Evolutionary conservation across 2,113 vertebrate species (phyloP).

Genomic region (Hemicordylus capensis): DNA sequence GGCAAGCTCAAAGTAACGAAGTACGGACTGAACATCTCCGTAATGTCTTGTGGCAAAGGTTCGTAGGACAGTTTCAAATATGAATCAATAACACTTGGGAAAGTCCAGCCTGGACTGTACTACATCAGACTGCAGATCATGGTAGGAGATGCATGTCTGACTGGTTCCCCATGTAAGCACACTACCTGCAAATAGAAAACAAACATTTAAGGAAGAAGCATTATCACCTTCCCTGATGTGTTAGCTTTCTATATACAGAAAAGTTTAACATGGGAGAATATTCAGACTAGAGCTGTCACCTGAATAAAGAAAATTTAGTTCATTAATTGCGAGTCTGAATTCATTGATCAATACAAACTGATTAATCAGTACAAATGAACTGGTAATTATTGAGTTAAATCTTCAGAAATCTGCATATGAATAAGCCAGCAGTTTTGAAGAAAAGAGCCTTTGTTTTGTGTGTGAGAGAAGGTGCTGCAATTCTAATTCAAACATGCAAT

Average conservation of each 20-base stretch:
- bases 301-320: neutral
- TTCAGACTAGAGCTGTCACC: neutral
- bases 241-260: neutral
- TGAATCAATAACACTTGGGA: neutral
- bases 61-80: neutral
- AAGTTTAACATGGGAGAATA: neutral
- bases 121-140: neutral
- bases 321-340: neutral
- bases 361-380: too few species aligned
- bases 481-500: neutral
- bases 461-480: neutral
- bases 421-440: neutral
- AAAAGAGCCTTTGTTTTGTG: neutral
- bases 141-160: neutral
- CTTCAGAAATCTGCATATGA: neutral
- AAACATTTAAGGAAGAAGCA: neutral
- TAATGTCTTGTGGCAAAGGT: rapidly evolving
- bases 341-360: neutral
- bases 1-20: neutral
- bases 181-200: neutral
- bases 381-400: neutral
- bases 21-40: rapidly evolving
- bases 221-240: neutral
- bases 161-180: neutral
- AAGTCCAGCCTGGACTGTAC: neutral